A percentile compares a stretch with the other conserved stretches of the same genome.
Conservation (phyloP, 2,888 invertebrate species). For the Stramonita haemastoma region DNA sequence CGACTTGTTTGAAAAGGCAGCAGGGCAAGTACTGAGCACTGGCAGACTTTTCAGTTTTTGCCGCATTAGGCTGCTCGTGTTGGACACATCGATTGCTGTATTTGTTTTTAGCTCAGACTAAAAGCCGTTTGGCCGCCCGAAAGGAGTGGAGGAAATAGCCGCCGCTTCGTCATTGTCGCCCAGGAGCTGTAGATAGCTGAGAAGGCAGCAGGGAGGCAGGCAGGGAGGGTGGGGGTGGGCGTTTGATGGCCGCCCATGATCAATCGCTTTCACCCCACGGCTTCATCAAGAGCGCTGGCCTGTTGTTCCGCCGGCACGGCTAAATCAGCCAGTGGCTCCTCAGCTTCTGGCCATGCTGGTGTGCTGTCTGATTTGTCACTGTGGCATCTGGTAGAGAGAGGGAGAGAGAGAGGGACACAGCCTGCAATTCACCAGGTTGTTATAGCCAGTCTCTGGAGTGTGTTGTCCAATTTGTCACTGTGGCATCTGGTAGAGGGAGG, state of each 20-base stretch:
- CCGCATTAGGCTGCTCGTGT: neutral
- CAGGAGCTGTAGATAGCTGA: neutral
- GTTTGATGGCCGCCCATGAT: neutral
- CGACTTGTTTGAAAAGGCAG: neutral
- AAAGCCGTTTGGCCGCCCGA: neutral
- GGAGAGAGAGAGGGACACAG: neutral
- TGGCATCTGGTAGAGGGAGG: too few relatives aligned
- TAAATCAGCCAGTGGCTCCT: conserved; percentile 3
- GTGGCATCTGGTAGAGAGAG: neutral
- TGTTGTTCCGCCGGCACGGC: neutral
- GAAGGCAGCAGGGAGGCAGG: neutral
- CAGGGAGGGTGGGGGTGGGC: neutral
- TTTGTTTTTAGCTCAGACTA: neutral
- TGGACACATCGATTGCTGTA: conserved; percentile 4
- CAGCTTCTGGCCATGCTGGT: neutral
- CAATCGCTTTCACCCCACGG: neutral
- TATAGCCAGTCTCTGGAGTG: neutral
- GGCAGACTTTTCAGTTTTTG: neutral
- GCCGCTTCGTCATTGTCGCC: neutral
- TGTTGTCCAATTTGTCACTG: neutral
- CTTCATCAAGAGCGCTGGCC: neutral
- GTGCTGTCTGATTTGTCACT: neutral
- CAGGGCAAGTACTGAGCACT: neutral
- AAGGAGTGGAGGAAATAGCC: neutral
- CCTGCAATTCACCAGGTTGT: neutral